Evolutionary conservation across 2,888 invertebrate genomes (phyloP).

Genomic region (Chelonus formosanus): DNA sequence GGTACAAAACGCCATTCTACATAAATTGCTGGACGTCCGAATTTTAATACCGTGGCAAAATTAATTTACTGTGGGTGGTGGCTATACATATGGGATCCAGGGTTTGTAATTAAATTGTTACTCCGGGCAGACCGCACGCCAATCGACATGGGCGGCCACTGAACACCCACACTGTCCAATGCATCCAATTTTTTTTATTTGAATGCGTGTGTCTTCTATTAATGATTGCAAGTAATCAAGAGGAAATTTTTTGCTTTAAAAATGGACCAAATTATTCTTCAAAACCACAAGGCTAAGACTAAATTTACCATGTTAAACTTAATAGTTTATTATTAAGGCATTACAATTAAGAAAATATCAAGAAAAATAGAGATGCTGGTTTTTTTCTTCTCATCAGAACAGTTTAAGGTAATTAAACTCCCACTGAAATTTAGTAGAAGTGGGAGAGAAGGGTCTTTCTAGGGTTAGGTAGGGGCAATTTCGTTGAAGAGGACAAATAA

Average conservation of each 20-base stretch:
- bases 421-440: slow-evolving; percentile 3
- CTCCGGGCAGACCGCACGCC: slow-evolving; percentile 63
- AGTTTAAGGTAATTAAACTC: slow-evolving; percentile 44
- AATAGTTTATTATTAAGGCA: too few relatives aligned
- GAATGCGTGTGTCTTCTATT: not conserved
- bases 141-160: slow-evolving; percentile 62
- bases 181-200: slow-evolving; percentile 1
- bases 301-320: too few relatives aligned
- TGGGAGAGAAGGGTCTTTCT: not conserved
- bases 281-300: too few relatives aligned
- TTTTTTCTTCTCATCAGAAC: not conserved
- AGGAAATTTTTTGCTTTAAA: too few relatives aligned
- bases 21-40: slow-evolving; percentile 47
- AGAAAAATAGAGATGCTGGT: too few relatives aligned
- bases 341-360: too few relatives aligned
- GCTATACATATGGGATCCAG: slow-evolving; percentile 59
- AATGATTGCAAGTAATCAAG: too few relatives aligned
- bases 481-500: slow-evolving; percentile 46
- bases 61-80: slow-evolving; percentile 65
- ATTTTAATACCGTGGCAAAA: slow-evolving; percentile 64
- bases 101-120: slow-evolving; percentile 65
- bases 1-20: slow-evolving; percentile 43
- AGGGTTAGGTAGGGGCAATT: slow-evolving; percentile 39
- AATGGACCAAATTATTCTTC: too few relatives aligned
- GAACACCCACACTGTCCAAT: slow-evolving; percentile 42